Evolutionary conservation across 2,888 invertebrate genomes (phyloP).

Genomic region (Dasysyrphus albostriatus): DNA sequence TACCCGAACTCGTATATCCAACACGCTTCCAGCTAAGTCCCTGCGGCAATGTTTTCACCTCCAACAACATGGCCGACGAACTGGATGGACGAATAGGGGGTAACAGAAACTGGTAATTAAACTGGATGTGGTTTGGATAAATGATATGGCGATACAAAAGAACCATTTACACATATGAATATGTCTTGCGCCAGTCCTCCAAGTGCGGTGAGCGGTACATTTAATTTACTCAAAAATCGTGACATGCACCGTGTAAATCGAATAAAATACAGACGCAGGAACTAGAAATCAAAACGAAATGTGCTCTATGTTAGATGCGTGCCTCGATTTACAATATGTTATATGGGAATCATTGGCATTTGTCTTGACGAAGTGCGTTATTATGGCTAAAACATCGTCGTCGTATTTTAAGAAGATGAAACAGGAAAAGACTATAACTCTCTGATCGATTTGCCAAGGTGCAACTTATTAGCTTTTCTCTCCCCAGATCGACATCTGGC

Average conservation of each 20-base stretch:
- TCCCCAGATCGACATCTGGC: conserved; percentile 48
- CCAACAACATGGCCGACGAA: conserved; percentile 6
- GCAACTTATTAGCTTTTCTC: conserved; percentile 67
- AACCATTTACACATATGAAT: background rate
- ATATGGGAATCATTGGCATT: conserved; percentile 32
- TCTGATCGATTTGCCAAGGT: conserved; percentile 53
- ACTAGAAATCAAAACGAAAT: conserved; percentile 63
- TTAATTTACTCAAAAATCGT: conserved; percentile 62
- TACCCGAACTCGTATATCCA: background rate
- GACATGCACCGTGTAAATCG: conserved; percentile 43
- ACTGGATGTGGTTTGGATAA: conserved; percentile 46
- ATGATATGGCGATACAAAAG: conserved; percentile 24
- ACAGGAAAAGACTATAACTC: conserved; percentile 48
- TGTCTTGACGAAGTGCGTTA: conserved; percentile 14
- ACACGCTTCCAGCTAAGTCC: conserved; percentile 43
- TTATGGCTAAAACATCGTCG: conserved; percentile 20
- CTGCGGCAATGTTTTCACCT: conserved; percentile 35
- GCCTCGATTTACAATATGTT: conserved; percentile 41
- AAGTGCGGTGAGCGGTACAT: conserved; percentile 25
- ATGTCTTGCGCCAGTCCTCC: conserved; percentile 40
- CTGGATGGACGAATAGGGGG: background rate
- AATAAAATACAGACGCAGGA: conserved; percentile 44
- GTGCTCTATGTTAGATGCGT: conserved; percentile 25
- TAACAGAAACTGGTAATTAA: conserved; percentile 54
- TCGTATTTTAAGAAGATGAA: conserved; percentile 42